Conservation (phyloP, 2,888 invertebrate species). For the Drosophila kambysellisi region DNA sequence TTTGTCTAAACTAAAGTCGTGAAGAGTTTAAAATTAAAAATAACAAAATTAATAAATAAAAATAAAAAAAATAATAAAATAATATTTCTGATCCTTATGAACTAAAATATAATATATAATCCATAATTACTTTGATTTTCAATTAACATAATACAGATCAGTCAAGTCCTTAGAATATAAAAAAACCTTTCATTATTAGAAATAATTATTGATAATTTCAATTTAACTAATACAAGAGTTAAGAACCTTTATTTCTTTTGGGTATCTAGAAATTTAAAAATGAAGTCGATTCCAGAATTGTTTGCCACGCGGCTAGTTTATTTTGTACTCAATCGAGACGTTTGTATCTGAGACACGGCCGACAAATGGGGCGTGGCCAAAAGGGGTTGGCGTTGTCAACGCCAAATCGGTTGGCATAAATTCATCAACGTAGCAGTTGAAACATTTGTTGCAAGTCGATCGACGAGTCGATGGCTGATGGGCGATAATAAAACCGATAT, state of each 20-base stretch:
- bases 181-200: no score
- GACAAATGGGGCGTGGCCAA: conserved; percentile 45
- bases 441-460: conserved; percentile 61
- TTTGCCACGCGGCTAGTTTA: conserved; percentile 46
- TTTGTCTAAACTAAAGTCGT: neutral
- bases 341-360: conserved; percentile 53
- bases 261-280: neutral
- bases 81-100: neutral
- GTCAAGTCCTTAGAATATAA: neutral
- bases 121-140: neutral
- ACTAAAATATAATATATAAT: neutral
- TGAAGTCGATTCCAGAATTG: conserved; percentile 31
- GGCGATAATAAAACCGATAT: conserved; percentile 77
- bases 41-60: no score
- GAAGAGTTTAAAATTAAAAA: neutral
- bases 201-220: neutral
- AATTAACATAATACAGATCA: neutral
- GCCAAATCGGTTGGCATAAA: conserved; percentile 72
- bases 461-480: conserved; percentile 28
- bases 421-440: conserved; percentile 67
- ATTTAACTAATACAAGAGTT: neutral
- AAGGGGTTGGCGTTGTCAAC: conserved; percentile 42
- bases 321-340: conserved; percentile 55
- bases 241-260: neutral
- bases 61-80: no score